Conservation (phyloP, 2,888 invertebrate species). For the Andrena bicolor region DNA sequence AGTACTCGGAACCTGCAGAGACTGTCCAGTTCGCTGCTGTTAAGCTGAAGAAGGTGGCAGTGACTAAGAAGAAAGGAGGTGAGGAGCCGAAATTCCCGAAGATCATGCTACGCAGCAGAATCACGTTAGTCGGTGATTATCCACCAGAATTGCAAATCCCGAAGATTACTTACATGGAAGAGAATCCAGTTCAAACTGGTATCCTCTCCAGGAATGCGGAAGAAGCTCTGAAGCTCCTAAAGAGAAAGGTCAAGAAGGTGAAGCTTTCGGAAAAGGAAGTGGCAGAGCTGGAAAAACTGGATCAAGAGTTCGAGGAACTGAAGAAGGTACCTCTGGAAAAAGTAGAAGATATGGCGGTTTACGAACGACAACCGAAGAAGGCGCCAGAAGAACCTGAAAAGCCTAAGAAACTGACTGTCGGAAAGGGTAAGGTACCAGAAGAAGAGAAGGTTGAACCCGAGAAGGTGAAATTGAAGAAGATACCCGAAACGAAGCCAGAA, state of each 20-base stretch:
- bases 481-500: constrained; percentile 79
- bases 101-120: constrained; percentile 90
- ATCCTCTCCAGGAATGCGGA: constrained; percentile 90
- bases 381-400: constrained; percentile 77
- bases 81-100: constrained; percentile 87
- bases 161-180: constrained; percentile 85
- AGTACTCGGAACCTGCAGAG: constrained; percentile 87
- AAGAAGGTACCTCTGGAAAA: constrained; percentile 83
- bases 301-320: constrained; percentile 85
- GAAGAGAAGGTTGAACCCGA: constrained; percentile 78
- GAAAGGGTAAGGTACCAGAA: constrained; percentile 80
- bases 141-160: constrained; percentile 87
- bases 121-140: constrained; percentile 88
- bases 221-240: constrained; percentile 89
- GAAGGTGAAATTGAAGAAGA: constrained; percentile 82
- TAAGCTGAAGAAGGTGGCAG: constrained; percentile 88
- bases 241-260: constrained; percentile 87
- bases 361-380: constrained; percentile 82
- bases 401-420: constrained; percentile 79
- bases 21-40: constrained; percentile 89
- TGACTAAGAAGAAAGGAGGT: constrained; percentile 86
- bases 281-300: constrained; percentile 87
- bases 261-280: constrained; percentile 87
- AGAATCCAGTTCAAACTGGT: constrained; percentile 87
- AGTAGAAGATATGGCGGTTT: constrained; percentile 81